Conservation (phyloP, 2,113 vertebrate species). For the Pogonocichla stellata region DNA sequence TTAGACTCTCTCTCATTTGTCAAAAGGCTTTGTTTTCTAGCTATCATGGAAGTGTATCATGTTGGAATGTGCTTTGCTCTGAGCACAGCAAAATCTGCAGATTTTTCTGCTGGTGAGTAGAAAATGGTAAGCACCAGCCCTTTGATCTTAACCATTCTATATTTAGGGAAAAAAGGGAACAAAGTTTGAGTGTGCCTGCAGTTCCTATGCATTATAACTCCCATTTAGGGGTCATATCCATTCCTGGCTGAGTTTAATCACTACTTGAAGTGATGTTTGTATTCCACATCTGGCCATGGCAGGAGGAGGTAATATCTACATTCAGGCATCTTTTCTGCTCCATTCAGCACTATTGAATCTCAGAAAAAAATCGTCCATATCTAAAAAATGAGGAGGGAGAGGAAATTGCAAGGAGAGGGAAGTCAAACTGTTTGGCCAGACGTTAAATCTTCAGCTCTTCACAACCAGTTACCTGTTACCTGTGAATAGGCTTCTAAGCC, state of each 20-base stretch:
- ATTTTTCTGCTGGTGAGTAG: not conserved
- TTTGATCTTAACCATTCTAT: not conserved
- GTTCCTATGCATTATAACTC: not conserved
- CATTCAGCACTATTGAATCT: not conserved
- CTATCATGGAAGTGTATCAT: not conserved
- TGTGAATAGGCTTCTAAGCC: not conserved
- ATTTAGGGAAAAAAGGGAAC: not conserved
- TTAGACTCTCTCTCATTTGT: not conserved
- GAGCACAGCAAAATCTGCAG: not conserved
- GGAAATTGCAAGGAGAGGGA: not conserved
- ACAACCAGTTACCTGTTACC: not conserved
- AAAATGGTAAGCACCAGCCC: not conserved
- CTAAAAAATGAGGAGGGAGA: not conserved
- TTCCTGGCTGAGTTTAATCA: not conserved
- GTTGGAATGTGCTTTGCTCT: not conserved
- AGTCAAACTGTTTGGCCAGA: not conserved
- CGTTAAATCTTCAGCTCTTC: not conserved
- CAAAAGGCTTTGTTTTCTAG: not conserved
- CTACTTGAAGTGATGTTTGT: not conserved
- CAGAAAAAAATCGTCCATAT: not conserved
- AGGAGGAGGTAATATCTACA: not conserved
- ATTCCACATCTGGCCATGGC: not conserved
- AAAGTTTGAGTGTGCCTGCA: not conserved
- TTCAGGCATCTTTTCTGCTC: not conserved
- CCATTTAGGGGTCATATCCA: not conserved